These are phyloP conservation scores for Aethes cnicana DNA, from an alignment of 2,888 invertebrate genomes.

Conservation along the genomic window DNA sequence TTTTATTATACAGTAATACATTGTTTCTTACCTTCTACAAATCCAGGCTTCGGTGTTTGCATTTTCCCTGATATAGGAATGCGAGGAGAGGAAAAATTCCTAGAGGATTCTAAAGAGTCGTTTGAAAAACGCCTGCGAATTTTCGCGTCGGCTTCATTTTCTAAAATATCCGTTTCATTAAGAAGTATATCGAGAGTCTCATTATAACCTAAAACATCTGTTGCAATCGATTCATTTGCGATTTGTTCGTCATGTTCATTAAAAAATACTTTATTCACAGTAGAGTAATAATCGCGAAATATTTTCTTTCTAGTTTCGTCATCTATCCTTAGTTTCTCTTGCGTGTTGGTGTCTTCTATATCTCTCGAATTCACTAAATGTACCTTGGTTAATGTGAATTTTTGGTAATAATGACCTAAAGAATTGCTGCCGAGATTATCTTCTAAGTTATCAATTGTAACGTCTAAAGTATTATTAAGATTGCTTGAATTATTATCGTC, in stretches of 20 bases:
- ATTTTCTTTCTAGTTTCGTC: constrained; percentile 64
- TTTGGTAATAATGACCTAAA: constrained; percentile 22
- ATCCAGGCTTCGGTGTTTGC: constrained; percentile 45
- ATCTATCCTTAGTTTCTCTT: constrained; percentile 66
- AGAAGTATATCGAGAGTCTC: constrained; percentile 28
- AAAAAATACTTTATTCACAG: constrained; percentile 54
- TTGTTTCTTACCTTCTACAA: constrained; percentile 51
- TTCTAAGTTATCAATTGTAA: constrained; percentile 27
- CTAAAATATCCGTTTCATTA: constrained; percentile 28
- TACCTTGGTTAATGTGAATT: constrained; percentile 21
- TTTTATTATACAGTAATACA: no score
- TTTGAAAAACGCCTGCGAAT: constrained; percentile 38
- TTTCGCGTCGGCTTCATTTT: constrained; percentile 24
- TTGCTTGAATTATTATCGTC: constrained; percentile 27
- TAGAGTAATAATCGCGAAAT: constrained; percentile 68
- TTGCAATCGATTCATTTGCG: constrained; percentile 25
- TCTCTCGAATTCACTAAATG: constrained; percentile 32
- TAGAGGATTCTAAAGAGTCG: constrained; percentile 44
- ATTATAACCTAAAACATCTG: constrained; percentile 32
- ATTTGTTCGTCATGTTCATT: constrained; percentile 30
- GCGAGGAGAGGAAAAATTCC: constrained; percentile 42
- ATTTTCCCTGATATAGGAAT: constrained; percentile 45
- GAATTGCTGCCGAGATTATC: constrained; percentile 20
- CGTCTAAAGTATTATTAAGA: constrained; percentile 34
- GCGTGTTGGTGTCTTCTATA: constrained; percentile 45